These are phyloP conservation scores for Hippocampus guttulatus DNA, from an alignment of 2,113 vertebrate genomes.

Conservation along the genomic window DNA sequence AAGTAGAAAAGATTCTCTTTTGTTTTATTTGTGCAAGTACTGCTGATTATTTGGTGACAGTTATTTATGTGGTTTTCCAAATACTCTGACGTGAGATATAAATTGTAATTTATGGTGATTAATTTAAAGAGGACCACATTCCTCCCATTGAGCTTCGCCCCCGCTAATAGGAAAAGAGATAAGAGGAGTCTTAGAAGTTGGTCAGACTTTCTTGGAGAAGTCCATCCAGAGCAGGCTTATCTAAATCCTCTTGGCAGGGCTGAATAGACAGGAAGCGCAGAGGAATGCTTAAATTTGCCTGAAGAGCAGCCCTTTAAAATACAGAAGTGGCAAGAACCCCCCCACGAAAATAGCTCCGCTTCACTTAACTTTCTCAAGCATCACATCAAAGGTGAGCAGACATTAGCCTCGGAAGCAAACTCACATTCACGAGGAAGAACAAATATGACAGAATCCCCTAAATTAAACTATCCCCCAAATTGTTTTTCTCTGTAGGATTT, in stretches of 20 bases:
- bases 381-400: constrained; percentile 16
- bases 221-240: constrained; percentile 57
- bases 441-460: constrained; percentile 8
- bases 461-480: constrained; percentile 3
- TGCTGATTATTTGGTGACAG: not conserved
- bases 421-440: not conserved
- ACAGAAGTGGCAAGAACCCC: constrained; percentile 40
- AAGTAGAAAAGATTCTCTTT: no score
- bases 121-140: constrained; percentile 52
- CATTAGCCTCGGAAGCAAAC: constrained; percentile 7
- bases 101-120: constrained; percentile 26
- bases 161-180: constrained; percentile 48
- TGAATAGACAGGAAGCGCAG: constrained; percentile 44
- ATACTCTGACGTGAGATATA: not conserved
- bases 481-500: constrained; percentile 1
- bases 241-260: constrained; percentile 66
- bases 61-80: not conserved
- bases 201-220: constrained; percentile 53
- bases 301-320: constrained; percentile 59
- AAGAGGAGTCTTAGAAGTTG: constrained; percentile 60
- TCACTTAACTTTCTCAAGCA: constrained; percentile 23
- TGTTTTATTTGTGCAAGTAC: no score
- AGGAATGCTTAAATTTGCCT: constrained; percentile 58
- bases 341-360: constrained; percentile 11
- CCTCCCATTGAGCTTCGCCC: constrained; percentile 32